Evolutionary conservation across 30 jellyfish, hydroid and myxozoan genomes (phyloP).

Genomic region (Aurelia coerulea): DNA sequence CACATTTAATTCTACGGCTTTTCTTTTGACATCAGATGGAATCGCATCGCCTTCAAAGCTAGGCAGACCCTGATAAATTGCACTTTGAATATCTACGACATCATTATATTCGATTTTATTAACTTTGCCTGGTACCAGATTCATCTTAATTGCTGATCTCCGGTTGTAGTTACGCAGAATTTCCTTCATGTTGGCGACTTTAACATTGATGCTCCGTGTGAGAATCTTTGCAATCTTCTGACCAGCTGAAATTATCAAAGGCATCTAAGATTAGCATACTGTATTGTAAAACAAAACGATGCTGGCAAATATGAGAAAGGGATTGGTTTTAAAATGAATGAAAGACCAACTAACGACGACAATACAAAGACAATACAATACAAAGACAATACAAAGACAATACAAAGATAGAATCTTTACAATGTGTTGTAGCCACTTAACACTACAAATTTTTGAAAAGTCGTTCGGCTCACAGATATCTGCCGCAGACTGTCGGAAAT

Average conservation of each 20-base stretch:
- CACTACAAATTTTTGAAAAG: no score
- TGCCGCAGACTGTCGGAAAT: no score
- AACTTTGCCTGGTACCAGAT: conserved; percentile 13
- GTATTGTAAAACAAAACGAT: no score
- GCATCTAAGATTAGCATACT: background rate
- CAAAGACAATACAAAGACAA: no score
- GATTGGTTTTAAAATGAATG: no score
- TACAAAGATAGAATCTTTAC: no score
- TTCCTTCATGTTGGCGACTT: conserved; percentile 25
- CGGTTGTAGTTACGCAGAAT: conserved; percentile 11
- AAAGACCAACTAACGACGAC: no score
- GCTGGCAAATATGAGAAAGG: no score
- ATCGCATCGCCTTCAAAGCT: conserved; percentile 5
- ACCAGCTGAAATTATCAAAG: conserved; percentile 21
- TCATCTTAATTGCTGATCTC: conserved; percentile 33
- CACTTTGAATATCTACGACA: conserved; percentile 35
- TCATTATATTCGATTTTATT: conserved; percentile 7
- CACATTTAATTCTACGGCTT: conserved; percentile 14
- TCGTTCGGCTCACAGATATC: no score
- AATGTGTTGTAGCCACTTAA: no score
- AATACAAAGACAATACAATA: no score
- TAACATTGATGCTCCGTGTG: conserved; percentile 10
- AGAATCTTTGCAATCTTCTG: conserved; percentile 39
- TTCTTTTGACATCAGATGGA: conserved; percentile 35
- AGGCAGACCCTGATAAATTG: conserved; percentile 13